Evolutionary conservation across 1,140 invertebrate species (phyloP).

Genomic region (Drosophila lacertosa): DNA sequence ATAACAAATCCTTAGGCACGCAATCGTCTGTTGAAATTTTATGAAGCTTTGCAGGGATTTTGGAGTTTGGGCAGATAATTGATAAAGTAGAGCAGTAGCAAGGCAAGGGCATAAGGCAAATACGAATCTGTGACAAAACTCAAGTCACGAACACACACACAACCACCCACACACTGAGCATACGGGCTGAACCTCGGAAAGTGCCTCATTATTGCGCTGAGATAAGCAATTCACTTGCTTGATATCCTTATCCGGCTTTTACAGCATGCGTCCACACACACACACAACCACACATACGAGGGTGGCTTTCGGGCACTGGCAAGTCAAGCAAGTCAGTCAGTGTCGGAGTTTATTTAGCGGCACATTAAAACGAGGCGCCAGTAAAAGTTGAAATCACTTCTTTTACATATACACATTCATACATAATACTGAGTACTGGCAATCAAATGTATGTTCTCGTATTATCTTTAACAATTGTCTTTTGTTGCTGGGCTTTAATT

Average conservation of each 20-base stretch:
- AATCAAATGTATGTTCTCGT: slow-evolving; percentile 23
- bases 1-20: slow-evolving; percentile 34
- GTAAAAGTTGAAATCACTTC: slow-evolving; percentile 62
- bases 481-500: slow-evolving; percentile 49
- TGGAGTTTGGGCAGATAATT: slow-evolving; percentile 60
- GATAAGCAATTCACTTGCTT: slow-evolving; percentile 72
- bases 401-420: slow-evolving; percentile 12
- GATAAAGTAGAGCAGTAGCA: slow-evolving; percentile 53
- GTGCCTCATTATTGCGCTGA: slow-evolving; percentile 68
- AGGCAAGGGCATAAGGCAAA: slow-evolving; percentile 8
- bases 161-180: neutral
- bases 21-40: slow-evolving; percentile 26
- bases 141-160: slow-evolving; percentile 20
- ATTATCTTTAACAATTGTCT: slow-evolving; percentile 32
- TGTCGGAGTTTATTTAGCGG: slow-evolving; percentile 50
- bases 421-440: slow-evolving; percentile 3
- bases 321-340: slow-evolving; percentile 38
- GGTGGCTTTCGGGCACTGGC: slow-evolving; percentile 2
- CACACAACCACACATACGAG: slow-evolving; percentile 8
- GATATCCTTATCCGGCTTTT: slow-evolving; percentile 67
- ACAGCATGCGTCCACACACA: slow-evolving; percentile 18
- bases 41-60: slow-evolving; percentile 27
- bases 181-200: slow-evolving; percentile 20
- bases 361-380: slow-evolving; percentile 51
- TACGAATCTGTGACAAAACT: slow-evolving; percentile 15